Conservation (phyloP, 1,140 invertebrate genomes). For the Caenorhabditis tropicalis region DNA sequence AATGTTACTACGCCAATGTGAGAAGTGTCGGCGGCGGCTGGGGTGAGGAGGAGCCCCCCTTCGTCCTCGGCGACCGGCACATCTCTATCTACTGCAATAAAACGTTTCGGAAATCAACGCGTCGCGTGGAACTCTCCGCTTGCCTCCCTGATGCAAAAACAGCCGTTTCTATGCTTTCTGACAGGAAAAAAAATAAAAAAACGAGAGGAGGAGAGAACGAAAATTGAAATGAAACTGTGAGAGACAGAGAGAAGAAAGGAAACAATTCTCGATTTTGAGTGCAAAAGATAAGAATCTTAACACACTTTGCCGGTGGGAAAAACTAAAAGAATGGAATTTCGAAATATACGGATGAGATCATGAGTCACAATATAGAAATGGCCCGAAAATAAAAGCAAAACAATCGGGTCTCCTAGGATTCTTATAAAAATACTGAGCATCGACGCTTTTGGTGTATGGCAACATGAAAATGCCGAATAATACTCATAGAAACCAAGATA, state of each 20-base stretch:
- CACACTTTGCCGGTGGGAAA: no score
- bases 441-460: no score
- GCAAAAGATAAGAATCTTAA: no score
- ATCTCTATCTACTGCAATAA: constrained; percentile 28
- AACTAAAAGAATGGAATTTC: no score
- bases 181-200: background rate
- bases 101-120: constrained; percentile 38
- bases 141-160: background rate
- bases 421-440: no score
- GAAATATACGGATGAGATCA: no score
- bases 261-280: background rate
- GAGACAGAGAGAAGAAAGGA: background rate
- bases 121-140: constrained; percentile 23
- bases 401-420: no score
- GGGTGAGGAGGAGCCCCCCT: background rate
- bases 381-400: no score
- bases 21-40: background rate
- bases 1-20: constrained; percentile 41
- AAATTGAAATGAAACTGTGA: background rate
- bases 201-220: background rate
- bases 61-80: background rate
- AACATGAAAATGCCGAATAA: no score
- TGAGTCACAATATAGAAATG: no score
- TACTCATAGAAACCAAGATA: no score
- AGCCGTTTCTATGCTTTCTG: background rate